A percentile compares a stretch with the other conserved stretches of the same genome.
These are phyloP conservation scores for Druon quercuslanigerum DNA, from an alignment of 1,140 invertebrate genomes.

Conservation along the genomic window DNA sequence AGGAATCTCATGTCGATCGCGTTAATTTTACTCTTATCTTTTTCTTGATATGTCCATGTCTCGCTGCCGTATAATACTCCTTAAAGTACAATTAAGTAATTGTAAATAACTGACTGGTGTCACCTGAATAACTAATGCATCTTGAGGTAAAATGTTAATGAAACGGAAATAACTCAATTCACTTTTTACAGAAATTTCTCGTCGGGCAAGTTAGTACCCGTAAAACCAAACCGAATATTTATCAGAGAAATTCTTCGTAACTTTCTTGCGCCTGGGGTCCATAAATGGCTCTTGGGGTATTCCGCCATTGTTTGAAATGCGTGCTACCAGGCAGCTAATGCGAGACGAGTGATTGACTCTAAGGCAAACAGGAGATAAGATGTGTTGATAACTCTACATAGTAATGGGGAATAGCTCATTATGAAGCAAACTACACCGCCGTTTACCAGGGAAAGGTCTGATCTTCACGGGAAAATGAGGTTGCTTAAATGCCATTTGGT, in stretches of 20 bases:
- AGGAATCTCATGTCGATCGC: too few relatives aligned
- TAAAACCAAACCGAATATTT: too few relatives aligned
- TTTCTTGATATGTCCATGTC: too few relatives aligned
- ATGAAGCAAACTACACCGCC: not conserved
- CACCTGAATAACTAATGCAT: too few relatives aligned
- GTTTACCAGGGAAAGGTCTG: not conserved
- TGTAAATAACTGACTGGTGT: too few relatives aligned
- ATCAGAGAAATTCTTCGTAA: not conserved
- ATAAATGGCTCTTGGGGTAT: not conserved
- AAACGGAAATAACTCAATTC: too few relatives aligned
- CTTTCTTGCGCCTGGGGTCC: not conserved
- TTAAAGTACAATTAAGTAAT: too few relatives aligned
- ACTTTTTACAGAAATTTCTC: too few relatives aligned
- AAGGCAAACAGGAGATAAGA: slow-evolving; percentile 5
- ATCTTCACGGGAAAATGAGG: slow-evolving; percentile 11
- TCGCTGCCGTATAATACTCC: too few relatives aligned
- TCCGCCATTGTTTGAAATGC: not conserved
- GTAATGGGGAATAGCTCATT: slow-evolving; percentile 11
- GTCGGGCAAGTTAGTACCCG: too few relatives aligned
- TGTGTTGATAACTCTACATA: not conserved
- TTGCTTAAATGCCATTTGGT: not conserved
- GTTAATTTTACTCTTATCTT: too few relatives aligned
- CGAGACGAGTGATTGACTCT: slow-evolving; percentile 9
- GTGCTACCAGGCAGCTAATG: not conserved
- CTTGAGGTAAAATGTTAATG: too few relatives aligned